phyloP scores from a whole-genome alignment of 1,140 invertebrate species.

The Papilio xuthus region DNA sequence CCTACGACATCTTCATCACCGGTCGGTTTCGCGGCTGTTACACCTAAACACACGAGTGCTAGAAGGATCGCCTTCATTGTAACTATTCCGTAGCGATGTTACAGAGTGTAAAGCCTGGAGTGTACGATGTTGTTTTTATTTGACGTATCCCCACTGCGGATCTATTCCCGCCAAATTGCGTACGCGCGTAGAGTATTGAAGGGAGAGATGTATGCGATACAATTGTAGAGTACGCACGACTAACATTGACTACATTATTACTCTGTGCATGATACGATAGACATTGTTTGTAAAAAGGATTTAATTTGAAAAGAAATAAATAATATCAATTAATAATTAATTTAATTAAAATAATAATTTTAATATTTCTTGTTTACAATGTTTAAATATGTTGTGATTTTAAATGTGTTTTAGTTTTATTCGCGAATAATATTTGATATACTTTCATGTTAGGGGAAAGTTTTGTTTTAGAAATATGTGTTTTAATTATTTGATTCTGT shows the following conservation, averaged over 20 bases:
- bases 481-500: not conserved
- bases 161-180: conserved; percentile 53
- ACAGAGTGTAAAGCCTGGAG: conserved; percentile 61
- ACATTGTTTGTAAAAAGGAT: not conserved
- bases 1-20: conserved; percentile 76
- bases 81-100: conserved; percentile 57
- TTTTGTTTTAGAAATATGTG: not conserved
- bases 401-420: not conserved
- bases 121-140: conserved; percentile 67
- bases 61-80: conserved; percentile 82
- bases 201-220: conserved; percentile 44
- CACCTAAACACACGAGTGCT: conserved; percentile 80
- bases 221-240: conserved; percentile 39
- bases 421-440: not conserved
- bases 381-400: not conserved
- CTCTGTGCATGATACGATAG: conserved; percentile 16
- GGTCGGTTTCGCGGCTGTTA: conserved; percentile 81
- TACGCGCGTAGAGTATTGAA: conserved; percentile 46
- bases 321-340: not conserved
- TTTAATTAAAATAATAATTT: not conserved
- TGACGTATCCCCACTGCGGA: conserved; percentile 59
- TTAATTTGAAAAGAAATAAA: not conserved
- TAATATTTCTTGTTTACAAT: not conserved
- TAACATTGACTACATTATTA: conserved; percentile 25
- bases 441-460: not conserved